phyloP scores from a whole-genome alignment of 2,797 vertebrate genomes.

The Okamejei kenojei region DNA sequence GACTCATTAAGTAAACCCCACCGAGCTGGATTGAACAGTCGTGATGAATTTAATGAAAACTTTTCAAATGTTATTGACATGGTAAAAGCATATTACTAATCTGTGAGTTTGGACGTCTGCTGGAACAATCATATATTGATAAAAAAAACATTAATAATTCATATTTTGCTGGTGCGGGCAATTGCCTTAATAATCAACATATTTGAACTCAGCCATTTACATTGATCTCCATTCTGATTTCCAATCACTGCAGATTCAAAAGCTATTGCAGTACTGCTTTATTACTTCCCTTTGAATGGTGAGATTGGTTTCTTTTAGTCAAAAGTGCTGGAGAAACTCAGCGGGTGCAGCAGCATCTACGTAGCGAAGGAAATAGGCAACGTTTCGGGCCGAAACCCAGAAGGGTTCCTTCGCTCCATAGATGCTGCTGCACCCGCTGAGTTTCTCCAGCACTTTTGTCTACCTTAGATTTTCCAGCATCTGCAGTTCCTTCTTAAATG shows the following conservation, averaged over 20 bases:
- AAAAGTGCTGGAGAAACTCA: too few species aligned
- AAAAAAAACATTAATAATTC: background rate
- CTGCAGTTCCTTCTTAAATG: too few species aligned
- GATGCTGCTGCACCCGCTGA: too few species aligned
- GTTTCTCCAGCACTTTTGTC: too few species aligned
- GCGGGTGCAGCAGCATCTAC: too few species aligned
- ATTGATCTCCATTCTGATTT: background rate
- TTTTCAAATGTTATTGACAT: background rate
- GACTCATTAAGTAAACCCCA: background rate
- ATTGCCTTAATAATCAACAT: background rate
- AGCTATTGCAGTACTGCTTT: background rate
- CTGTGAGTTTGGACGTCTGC: background rate
- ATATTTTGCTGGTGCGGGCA: background rate
- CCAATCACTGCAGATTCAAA: too few species aligned
- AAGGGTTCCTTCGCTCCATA: too few species aligned
- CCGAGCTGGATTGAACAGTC: background rate
- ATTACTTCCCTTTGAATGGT: background rate
- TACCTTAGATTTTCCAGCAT: too few species aligned
- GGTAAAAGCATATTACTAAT: background rate
- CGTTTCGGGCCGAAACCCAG: too few species aligned
- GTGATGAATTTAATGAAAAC: background rate
- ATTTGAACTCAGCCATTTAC: background rate
- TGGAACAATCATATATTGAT: background rate
- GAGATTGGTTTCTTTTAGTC: background rate
- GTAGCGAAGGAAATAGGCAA: too few species aligned